phyloP scores from a whole-genome alignment of 2,888 invertebrate genomes.

The Cistogaster globosa region DNA sequence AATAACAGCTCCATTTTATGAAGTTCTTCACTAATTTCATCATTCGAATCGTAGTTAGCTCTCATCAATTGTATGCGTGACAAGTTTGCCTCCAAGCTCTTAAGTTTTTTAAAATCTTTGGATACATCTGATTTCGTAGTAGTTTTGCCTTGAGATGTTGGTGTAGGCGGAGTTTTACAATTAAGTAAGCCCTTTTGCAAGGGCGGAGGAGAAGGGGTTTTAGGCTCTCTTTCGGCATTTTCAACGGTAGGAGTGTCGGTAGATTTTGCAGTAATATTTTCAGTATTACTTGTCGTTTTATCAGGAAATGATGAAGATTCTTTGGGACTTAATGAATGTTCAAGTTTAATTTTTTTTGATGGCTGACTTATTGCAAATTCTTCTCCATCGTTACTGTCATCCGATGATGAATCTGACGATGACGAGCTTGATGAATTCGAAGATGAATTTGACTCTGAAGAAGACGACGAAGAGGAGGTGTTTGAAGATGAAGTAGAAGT shows the following conservation, averaged over 20 bases:
- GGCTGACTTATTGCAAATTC: slow-evolving; percentile 59
- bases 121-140: slow-evolving; percentile 76
- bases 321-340: slow-evolving; percentile 4
- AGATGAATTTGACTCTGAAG: slow-evolving; percentile 72
- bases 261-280: neutral
- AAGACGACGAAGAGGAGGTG: slow-evolving; percentile 68
- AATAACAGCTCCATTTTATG: slow-evolving; percentile 81
- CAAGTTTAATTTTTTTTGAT: slow-evolving; percentile 37
- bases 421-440: slow-evolving; percentile 73
- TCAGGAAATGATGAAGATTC: neutral
- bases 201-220: slow-evolving; percentile 54
- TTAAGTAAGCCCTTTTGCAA: slow-evolving; percentile 52
- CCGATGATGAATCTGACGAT: slow-evolving; percentile 74
- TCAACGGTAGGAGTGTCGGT: slow-evolving; percentile 1
- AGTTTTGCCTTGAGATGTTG: slow-evolving; percentile 39
- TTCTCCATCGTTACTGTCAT: slow-evolving; percentile 73
- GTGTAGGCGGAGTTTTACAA: slow-evolving; percentile 41
- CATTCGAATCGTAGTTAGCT: slow-evolving; percentile 80
- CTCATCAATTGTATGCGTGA: slow-evolving; percentile 81
- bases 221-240: slow-evolving; percentile 42
- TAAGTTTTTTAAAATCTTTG: slow-evolving; percentile 79
- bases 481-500: slow-evolving; percentile 71
- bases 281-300: neutral
- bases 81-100: slow-evolving; percentile 79
- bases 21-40: slow-evolving; percentile 80